phyloP scores from a whole-genome alignment of 92 coral and sea anemone species.

The Siderastrea siderea region DNA sequence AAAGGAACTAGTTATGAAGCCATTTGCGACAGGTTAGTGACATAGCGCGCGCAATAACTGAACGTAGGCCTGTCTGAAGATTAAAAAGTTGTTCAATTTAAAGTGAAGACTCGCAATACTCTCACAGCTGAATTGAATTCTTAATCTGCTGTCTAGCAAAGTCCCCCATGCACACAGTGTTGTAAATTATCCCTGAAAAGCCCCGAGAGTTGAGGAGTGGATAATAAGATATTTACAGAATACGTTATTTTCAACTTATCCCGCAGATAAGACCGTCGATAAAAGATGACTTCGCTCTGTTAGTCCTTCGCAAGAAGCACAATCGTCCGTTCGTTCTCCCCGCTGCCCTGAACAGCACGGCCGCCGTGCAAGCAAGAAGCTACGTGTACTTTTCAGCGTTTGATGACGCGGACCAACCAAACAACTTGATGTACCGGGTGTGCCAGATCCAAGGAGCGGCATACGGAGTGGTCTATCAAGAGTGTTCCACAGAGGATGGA shows the following conservation, averaged over 20 bases:
- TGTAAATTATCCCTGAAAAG: background rate
- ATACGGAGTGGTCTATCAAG: slow-evolving; percentile 37
- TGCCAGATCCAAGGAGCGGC: slow-evolving; percentile 40
- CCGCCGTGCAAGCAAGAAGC: slow-evolving; percentile 7
- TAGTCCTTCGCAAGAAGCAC: slow-evolving; percentile 56
- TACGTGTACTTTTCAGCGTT: slow-evolving; percentile 60
- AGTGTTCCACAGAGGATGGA: slow-evolving; percentile 40
- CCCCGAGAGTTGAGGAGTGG: background rate
- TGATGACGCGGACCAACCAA: slow-evolving; percentile 26
- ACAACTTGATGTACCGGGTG: slow-evolving; percentile 43
- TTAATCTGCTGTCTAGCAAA: no score
- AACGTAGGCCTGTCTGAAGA: no score
- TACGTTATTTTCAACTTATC: background rate
- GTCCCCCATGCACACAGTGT: background rate
- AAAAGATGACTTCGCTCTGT: slow-evolving; percentile 54
- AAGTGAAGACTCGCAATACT: no score
- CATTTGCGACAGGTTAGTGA: no score
- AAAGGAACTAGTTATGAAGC: no score
- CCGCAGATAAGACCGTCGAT: slow-evolving; percentile 20
- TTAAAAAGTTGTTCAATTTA: no score
- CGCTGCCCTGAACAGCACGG: slow-evolving; percentile 28
- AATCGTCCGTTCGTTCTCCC: slow-evolving; percentile 34
- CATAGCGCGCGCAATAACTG: no score
- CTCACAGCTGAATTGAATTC: no score
- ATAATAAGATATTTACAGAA: no score